A percentile compares a stretch with the other conserved stretches of the same genome.
These are phyloP conservation scores for Peromyscus attwateri DNA, from an alignment of 2,797 vertebrate species.

Conservation along the genomic window DNA sequence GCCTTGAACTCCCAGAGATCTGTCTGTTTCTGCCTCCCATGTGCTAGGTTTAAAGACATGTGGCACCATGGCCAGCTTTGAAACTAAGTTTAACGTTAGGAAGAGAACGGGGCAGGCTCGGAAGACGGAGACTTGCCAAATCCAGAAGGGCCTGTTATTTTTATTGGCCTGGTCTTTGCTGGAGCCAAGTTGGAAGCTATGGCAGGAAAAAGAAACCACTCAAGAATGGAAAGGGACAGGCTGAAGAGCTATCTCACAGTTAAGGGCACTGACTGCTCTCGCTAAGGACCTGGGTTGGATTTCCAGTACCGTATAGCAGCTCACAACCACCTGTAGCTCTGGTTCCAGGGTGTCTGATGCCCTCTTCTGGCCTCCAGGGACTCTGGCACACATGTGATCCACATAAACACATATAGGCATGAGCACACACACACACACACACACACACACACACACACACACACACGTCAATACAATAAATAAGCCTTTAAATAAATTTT, in stretches of 20 bases:
- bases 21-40: neutral
- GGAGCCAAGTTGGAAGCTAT: neutral
- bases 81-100: conserved; percentile 53
- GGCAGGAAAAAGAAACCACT: neutral
- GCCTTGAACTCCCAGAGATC: neutral
- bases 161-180: conserved; percentile 3
- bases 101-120: neutral
- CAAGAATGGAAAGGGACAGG: neutral
- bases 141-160: conserved; percentile 22
- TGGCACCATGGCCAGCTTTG: neutral
- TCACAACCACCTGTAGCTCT: neutral
- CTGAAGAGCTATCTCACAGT: neutral
- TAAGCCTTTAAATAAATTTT: neutral
- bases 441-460: neutral
- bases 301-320: neutral
- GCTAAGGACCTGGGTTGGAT: neutral
- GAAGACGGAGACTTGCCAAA: conserved; percentile 1
- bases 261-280: neutral
- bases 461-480: neutral
- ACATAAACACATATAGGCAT: neutral
- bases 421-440: neutral
- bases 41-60: neutral
- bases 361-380: neutral
- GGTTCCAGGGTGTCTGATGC: neutral
- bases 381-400: neutral